These are phyloP conservation scores for Malthinus seriepunctatus DNA, from an alignment of 2,888 invertebrate species.

Conservation along the genomic window DNA sequence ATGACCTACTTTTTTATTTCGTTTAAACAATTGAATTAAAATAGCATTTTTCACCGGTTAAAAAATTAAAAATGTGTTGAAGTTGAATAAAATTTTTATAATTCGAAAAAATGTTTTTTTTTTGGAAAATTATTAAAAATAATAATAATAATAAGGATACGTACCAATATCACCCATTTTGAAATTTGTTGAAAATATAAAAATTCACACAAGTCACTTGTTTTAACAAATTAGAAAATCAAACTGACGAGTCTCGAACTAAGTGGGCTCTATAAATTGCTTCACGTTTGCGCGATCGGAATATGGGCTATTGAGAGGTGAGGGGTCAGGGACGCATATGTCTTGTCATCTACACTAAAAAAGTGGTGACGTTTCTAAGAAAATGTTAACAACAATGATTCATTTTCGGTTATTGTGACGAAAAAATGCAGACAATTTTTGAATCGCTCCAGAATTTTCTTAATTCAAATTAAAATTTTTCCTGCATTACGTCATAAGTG, in stretches of 20 bases:
- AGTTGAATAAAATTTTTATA: no score
- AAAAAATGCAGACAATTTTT: background rate
- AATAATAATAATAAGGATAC: background rate
- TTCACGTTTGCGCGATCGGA: conserved; percentile 27
- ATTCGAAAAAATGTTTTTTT: no score
- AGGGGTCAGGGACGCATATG: conserved; percentile 11
- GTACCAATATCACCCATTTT: conserved; percentile 28
- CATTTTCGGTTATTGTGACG: background rate
- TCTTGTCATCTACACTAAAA: conserved; percentile 19
- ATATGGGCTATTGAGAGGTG: conserved; percentile 5
- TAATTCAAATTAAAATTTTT: background rate
- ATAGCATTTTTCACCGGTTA: no score
- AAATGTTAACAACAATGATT: conserved; percentile 15
- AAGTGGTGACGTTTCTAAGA: conserved; percentile 19
- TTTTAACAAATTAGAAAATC: conserved; percentile 12
- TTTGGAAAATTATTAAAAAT: no score
- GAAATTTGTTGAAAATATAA: background rate
- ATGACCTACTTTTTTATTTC: no score
- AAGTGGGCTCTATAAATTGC: conserved; percentile 27
- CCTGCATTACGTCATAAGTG: background rate
- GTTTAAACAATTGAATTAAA: no score
- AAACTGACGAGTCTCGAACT: conserved; percentile 16
- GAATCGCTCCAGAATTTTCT: no score
- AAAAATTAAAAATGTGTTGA: no score
- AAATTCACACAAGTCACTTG: conserved; percentile 2